phyloP scores from a whole-genome alignment of 1,140 invertebrate genomes.

The Pachyrhynchus sulphureomaculatus region DNA sequence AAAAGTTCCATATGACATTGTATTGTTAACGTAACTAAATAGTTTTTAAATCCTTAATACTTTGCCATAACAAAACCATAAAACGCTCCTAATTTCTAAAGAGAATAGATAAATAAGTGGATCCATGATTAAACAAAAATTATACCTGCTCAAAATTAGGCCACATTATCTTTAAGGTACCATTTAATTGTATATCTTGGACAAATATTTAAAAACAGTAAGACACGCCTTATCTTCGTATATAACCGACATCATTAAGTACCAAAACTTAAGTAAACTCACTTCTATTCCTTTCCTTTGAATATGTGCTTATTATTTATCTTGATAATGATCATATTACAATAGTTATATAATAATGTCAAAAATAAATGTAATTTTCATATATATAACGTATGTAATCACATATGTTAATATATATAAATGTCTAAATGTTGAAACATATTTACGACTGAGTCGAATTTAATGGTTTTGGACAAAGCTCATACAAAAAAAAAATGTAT shows the following conservation, averaged over 20 bases:
- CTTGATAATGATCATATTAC: constrained; percentile 5
- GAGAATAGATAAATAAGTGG: constrained; percentile 4
- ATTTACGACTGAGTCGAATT: background rate
- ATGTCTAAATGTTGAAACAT: constrained; percentile 18
- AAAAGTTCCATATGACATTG: too few relatives aligned
- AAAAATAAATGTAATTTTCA: constrained; percentile 7
- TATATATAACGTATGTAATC: constrained; percentile 6
- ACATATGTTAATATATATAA: constrained; percentile 1
- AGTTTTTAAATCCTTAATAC: too few relatives aligned
- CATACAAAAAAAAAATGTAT: constrained; percentile 7
- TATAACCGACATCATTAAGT: constrained; percentile 8
- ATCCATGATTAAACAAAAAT: background rate
- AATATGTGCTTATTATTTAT: background rate
- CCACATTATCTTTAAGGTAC: constrained; percentile 5
- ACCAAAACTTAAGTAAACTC: background rate
- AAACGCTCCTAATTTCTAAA: too few relatives aligned
- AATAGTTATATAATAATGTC: constrained; percentile 17
- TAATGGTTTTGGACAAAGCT: background rate
- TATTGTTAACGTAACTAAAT: too few relatives aligned
- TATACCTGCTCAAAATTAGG: background rate
- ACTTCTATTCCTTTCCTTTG: background rate
- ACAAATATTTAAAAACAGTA: constrained; percentile 4
- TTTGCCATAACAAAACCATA: too few relatives aligned
- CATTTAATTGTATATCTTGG: constrained; percentile 22
- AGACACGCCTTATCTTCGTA: constrained; percentile 18